These are phyloP conservation scores for Alviniconcha marisindica DNA, from an alignment of 1,140 invertebrate genomes.

Conservation along the genomic window DNA sequence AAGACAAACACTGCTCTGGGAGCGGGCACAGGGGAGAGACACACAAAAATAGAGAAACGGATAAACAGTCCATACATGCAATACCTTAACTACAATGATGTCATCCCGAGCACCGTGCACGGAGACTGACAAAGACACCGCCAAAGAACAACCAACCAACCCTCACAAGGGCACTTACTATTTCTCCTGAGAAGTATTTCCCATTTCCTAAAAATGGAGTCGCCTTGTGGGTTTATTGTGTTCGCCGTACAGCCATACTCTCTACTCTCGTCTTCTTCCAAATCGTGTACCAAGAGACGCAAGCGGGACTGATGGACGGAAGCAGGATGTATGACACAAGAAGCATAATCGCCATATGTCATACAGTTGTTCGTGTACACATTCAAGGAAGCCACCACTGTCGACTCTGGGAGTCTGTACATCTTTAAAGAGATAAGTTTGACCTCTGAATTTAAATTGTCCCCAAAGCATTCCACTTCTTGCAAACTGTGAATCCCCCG, in stretches of 20 bases:
- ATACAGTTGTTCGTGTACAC: slow-evolving; percentile 6
- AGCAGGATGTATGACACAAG: neutral
- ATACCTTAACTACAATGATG: no score
- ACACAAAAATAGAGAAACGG: no score
- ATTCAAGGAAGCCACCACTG: slow-evolving; percentile 21
- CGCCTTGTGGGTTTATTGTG: neutral
- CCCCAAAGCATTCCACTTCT: slow-evolving; percentile 38
- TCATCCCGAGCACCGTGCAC: no score
- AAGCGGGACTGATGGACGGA: neutral
- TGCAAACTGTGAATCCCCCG: slow-evolving; percentile 27
- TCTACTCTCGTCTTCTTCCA: neutral
- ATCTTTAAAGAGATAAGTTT: slow-evolving; percentile 25
- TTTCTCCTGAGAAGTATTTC: neutral
- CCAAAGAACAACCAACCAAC: no score
- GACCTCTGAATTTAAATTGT: neutral
- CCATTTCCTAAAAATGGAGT: neutral
- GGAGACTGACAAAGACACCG: no score
- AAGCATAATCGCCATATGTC: neutral
- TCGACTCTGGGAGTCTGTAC: neutral
- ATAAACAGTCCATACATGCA: no score
- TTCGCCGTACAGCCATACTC: slow-evolving; percentile 25
- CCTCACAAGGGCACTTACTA: neutral
- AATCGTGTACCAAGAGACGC: slow-evolving; percentile 1
- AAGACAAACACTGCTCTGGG: no score
- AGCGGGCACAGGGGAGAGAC: no score